Conservation (phyloP, 1,140 invertebrate species). For the Cotesia glomerata region DNA sequence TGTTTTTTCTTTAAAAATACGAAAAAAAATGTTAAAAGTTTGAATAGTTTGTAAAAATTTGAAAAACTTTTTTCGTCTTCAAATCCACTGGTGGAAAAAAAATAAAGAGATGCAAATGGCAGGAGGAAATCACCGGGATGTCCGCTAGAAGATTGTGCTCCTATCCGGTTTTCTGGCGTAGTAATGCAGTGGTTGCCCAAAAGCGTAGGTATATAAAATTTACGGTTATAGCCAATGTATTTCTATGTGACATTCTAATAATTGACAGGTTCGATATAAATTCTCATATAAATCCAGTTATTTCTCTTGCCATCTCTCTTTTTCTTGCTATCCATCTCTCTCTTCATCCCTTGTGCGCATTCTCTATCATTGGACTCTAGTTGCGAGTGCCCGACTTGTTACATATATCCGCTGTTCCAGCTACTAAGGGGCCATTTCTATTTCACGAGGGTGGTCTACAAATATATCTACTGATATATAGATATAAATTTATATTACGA, state of each 20-base stretch:
- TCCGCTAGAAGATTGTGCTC: constrained; percentile 20
- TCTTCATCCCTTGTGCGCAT: not conserved
- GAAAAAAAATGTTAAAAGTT: not conserved
- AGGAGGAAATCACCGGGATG: constrained; percentile 21
- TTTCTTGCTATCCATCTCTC: not conserved
- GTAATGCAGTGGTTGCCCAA: not conserved
- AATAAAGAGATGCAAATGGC: not conserved
- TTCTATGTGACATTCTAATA: constrained; percentile 26
- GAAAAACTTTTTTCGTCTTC: not conserved
- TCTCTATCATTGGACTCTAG: not conserved
- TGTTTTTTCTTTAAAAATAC: not conserved
- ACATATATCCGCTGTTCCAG: not conserved
- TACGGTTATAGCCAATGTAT: constrained; percentile 28
- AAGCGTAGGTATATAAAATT: constrained; percentile 21
- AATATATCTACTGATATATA: no score
- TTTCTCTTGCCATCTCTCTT: not conserved
- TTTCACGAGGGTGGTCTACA: no score
- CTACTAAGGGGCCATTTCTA: not conserved
- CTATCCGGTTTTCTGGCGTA: not conserved
- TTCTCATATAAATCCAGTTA: constrained; percentile 26
- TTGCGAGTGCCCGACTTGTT: not conserved
- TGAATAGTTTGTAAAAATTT: not conserved
- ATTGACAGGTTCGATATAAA: constrained; percentile 29
- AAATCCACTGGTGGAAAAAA: not conserved
- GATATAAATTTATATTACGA: not conserved